Conservation (phyloP, 2,113 vertebrate species). For the Vimba vimba region DNA sequence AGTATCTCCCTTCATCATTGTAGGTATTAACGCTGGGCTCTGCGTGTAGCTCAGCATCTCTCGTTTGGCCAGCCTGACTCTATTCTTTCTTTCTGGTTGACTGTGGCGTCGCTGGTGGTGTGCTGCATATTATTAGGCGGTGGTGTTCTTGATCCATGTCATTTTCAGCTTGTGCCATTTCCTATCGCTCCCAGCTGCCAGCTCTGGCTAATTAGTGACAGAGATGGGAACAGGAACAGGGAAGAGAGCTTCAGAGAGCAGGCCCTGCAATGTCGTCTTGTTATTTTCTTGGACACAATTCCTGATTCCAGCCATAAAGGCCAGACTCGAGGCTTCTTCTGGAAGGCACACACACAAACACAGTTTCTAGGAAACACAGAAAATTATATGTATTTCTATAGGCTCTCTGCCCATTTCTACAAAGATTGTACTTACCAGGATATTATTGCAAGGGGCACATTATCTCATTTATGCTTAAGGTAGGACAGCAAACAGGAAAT, state of each 20-base stretch:
- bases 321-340: constrained; percentile 5
- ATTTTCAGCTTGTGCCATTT: constrained; percentile 50
- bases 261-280: constrained; percentile 18
- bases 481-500: neutral
- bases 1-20: constrained; percentile 17
- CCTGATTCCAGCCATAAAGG: constrained; percentile 2
- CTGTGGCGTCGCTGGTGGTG: constrained; percentile 12
- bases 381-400: neutral
- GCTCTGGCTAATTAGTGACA: constrained; percentile 58
- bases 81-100: constrained; percentile 6
- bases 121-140: constrained; percentile 46
- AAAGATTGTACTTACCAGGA: neutral
- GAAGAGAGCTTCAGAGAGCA: constrained; percentile 42
- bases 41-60: neutral
- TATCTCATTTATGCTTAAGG: neutral
- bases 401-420: neutral
- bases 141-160: constrained; percentile 44
- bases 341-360: neutral
- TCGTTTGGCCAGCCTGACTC: neutral
- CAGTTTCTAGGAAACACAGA: constrained; percentile 2
- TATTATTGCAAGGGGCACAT: neutral
- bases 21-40: constrained; percentile 12
- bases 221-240: constrained; percentile 27
- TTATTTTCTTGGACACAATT: constrained; percentile 40
- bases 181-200: constrained; percentile 56